Percentiles rank a stretch among this genome's conserved stretches.
phyloP scores from a whole-genome alignment of 2,797 vertebrate genomes.

The Chrysolophus pictus region DNA sequence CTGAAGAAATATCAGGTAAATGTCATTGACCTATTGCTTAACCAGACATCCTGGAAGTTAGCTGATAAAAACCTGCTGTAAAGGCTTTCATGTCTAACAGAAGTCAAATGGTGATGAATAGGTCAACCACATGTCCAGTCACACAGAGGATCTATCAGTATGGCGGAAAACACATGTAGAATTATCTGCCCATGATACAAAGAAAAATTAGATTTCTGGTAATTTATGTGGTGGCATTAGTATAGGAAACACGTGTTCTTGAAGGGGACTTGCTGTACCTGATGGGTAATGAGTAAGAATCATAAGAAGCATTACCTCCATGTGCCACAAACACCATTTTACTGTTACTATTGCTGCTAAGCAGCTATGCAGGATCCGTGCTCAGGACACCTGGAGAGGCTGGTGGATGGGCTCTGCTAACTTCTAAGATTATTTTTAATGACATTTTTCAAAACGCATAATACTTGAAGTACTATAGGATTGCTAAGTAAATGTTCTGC shows the following conservation, averaged over 20 bases:
- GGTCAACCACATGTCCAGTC: background rate
- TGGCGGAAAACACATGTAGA: fast-evolving
- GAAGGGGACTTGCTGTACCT: background rate
- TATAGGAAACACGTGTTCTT: background rate
- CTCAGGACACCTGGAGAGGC: background rate
- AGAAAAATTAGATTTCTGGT: background rate
- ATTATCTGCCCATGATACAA: background rate
- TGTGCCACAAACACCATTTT: background rate
- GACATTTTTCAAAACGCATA: background rate
- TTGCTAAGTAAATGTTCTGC: background rate
- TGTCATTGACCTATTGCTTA: background rate
- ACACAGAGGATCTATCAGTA: background rate
- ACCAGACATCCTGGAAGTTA: background rate
- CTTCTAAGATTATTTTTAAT: background rate
- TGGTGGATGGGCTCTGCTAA: background rate
- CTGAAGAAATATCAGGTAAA: background rate
- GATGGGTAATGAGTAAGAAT: background rate
- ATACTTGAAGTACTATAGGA: background rate
- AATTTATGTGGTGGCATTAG: background rate
- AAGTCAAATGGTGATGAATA: background rate
- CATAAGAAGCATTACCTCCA: background rate
- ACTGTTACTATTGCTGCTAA: background rate
- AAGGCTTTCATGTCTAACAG: background rate
- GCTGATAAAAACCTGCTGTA: background rate
- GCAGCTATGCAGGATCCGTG: background rate